These are phyloP conservation scores for Sycophila texana DNA, from an alignment of 2,888 invertebrate genomes.

Conservation along the genomic window DNA sequence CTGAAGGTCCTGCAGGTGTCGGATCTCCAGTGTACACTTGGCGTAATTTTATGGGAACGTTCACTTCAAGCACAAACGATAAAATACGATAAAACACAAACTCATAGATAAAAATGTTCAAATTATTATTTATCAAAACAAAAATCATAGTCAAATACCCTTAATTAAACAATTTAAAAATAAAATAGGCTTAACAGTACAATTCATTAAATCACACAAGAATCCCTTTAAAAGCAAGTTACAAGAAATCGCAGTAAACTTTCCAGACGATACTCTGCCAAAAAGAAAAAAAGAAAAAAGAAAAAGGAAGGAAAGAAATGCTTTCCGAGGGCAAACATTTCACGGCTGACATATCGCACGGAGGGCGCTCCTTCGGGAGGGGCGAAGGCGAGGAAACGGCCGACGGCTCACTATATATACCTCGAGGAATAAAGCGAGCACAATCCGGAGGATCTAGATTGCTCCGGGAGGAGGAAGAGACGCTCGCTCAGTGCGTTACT, in stretches of 20 bases:
- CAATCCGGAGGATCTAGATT: constrained; percentile 13
- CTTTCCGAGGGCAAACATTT: too few species aligned
- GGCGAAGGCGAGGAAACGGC: background rate
- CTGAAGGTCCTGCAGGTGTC: too few species aligned
- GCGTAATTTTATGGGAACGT: too few species aligned
- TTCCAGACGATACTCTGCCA: background rate
- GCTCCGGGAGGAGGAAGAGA: background rate
- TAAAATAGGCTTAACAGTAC: background rate
- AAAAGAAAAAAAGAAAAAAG: background rate
- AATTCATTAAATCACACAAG: background rate
- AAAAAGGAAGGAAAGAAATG: background rate
- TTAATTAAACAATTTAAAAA: too few species aligned
- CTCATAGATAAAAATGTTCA: too few species aligned
- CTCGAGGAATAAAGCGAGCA: constrained; percentile 3
- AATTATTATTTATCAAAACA: too few species aligned
- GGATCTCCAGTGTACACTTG: too few species aligned
- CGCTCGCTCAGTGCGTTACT: background rate
- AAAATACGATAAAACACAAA: too few species aligned
- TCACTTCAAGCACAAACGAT: too few species aligned
- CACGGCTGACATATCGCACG: background rate
- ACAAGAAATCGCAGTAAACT: background rate
- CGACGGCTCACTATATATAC: background rate
- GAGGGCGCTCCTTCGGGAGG: background rate
- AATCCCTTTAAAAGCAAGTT: background rate
- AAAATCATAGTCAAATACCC: too few species aligned